Base-by-base conservation (phyloP, 2,888 invertebrate genomes). In the Chrysodeixis includens region DNA sequence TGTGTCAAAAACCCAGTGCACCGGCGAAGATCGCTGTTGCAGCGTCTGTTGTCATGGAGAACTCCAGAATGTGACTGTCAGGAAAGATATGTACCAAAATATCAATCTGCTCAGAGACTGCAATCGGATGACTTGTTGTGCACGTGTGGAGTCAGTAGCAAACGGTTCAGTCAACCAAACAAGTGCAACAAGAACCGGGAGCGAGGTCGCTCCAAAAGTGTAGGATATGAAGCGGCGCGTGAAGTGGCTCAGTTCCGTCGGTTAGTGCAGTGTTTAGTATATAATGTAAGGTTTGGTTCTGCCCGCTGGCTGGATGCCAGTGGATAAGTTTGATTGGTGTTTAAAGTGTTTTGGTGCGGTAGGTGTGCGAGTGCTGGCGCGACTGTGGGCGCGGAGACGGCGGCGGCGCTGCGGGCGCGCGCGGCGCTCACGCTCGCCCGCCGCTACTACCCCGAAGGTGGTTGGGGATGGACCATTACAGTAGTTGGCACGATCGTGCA, bases 371-470 rank as follows among this genome's bases (percentile, higher is more conserved):
- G 95, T 85, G 93, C 93, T 22, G 94, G 93, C 72, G 92, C 93
- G 18, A 92, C 93, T 54, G 94, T 94, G 69, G 89, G 95, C 72
- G 86, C 91, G 79, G 94, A 94, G 83, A 94, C 94, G 7, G 90
- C 93, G 62, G 92, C 93, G 8, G 94, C 92, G n/a, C 82, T 95
- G 56, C 95, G 96, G 71, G 95, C 96, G 51, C 96, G 96, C 52
- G 96, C 97, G 0, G 95, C 96, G 10, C 93, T 96, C 59, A 95
- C 97, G 54, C 94, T 97, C 54, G 96, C 96, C 64, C 95, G 97
- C 35, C 97, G 98, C 81, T 98, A 98, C 92, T 98, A 98, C 90
- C 98, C 98, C 4, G 98, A 98, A 93, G 98, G 98, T 3, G 98
- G 98, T 14, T 98, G 98, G 98, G 98, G 98, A 16, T 98, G 97